Evolutionary conservation across 1,140 invertebrate genomes (phyloP), one percentile per base, ranked within the genome.

Genomic region (Nasonia vitripennis): DNA sequence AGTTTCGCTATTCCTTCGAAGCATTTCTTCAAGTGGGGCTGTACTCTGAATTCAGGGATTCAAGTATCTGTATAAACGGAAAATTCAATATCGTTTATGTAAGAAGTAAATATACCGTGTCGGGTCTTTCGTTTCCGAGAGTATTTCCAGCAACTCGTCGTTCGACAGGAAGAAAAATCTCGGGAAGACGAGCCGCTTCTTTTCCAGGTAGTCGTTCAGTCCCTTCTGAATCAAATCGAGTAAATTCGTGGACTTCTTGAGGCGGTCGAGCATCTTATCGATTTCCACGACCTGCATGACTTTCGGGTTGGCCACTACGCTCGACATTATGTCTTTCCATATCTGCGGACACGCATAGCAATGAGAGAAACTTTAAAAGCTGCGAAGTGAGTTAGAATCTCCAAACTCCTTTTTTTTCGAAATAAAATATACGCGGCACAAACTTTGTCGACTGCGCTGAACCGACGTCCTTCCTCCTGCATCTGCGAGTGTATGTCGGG

Each of bases 141-240:
- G 92, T 89, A 99, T 99, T 94, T 99, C 98, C 27, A 99, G 93
- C 37, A 99, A 92, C 91, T 99, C 98, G 91, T 99, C 98, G 91
- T 99, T 99, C 9, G 98, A 99, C 23, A 99, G 93, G 93, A 99
- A 99, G 95, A 99, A 99, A 94, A 99, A 99, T 87, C 98, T 94
- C 5, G 98, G 98, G 93, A 99, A 99, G 90, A 96, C 98, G 0
- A 99, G 93, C 37, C 98, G 94, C 91, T 99, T 99, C 94, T 99
- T 99, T 93, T 99, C 98, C 87, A 99, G 93, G 91, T 99, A 99
- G 83, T 97, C 97, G 91, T 99, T 98, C 11, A 99, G 93, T 74
- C 98, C 98, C 91, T 97, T 96, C 90, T 98, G 97, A 84, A 99
- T 98, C 74, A 98, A 93, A 89, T 99, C 97, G 71, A 98, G 91